Percentiles rank a stretch among this genome's conserved stretches.
These are phyloP conservation scores for Branchipolynoe longqiensis DNA, from an alignment of 2,888 invertebrate genomes.

Conservation along the genomic window DNA sequence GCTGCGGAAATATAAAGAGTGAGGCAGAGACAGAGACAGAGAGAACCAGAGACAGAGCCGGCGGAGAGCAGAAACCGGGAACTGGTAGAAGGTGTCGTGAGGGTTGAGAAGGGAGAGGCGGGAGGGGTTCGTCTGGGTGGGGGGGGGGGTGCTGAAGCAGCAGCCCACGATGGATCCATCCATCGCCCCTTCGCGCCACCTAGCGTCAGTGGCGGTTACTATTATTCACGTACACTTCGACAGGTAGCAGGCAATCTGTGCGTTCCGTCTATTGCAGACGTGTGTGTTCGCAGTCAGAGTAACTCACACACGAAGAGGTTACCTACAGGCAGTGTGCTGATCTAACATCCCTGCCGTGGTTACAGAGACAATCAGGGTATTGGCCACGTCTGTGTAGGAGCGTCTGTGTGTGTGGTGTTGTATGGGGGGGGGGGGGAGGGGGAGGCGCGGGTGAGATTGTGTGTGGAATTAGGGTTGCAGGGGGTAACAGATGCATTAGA, in stretches of 20 bases:
- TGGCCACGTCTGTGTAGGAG: too few species aligned
- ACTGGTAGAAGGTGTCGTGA: too few species aligned
- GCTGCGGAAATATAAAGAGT: too few species aligned
- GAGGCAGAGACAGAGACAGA: too few species aligned
- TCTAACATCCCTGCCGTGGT: not conserved
- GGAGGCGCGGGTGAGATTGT: not conserved
- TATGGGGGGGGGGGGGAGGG: not conserved
- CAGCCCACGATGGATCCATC: not conserved
- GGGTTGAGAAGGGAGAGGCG: too few species aligned
- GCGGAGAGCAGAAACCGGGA: not conserved
- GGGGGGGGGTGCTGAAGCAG: not conserved
- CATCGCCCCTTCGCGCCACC: conserved; percentile 13
- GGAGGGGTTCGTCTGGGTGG: not conserved
- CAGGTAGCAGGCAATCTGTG: conserved; percentile 22
- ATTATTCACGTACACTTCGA: not conserved
- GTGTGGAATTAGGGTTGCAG: not conserved
- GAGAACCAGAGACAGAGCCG: not conserved
- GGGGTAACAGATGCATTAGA: not conserved
- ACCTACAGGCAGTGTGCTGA: not conserved
- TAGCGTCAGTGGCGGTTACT: conserved; percentile 11
- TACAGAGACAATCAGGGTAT: too few species aligned
- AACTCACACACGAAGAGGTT: not conserved
- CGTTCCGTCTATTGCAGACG: too few species aligned
- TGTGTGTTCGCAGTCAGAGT: too few species aligned
- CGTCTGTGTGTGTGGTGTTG: too few species aligned